Base-by-base conservation (phyloP, 2,888 invertebrate genomes). In the Lapara coniferarum region DNA sequence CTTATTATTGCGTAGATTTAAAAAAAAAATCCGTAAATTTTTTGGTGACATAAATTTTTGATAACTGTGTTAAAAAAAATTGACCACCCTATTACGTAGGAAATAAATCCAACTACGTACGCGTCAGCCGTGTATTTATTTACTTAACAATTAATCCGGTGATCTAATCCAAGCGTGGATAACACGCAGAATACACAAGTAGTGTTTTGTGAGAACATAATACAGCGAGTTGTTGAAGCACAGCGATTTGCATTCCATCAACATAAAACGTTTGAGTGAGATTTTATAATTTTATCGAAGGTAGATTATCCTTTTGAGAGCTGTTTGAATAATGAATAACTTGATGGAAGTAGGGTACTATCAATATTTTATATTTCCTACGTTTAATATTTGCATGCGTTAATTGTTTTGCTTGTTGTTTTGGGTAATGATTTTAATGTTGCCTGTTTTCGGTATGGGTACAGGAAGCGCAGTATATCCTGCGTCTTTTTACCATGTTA, bases 221-320 rank as follows among this genome's bases (percentile, higher is more conserved):
- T 71, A 66, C 49, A 44, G 66, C 12, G 66, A 53, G 69, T 68
- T 68, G 57, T 66, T 70, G 63, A 78, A 82, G 78, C 82, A 80
- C 80, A 75, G 71, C 74, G 77, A 87, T 88, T 87, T 87, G 81
- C 85, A 86, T 87, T 81, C 80, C 82, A 85, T 87, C 82, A 85
- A 80, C 85, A 81, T 79, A 80, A 81, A 83, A 76, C 80, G 77
- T 75, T 81, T 73, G 73, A 77, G 75, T 73, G 73, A 77, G 82
- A 86, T 87, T 87, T 85, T 85, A 87, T 85, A 87, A 87, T 87
- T 25, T 85, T 85, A 86, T 86, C 83, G 84, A 76, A 84, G 83
- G 83, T 80, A 81, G 79, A 71, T 83, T 83, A 86, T 85, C 85
- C 85, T 81, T 84, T 81, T 80, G 79, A 83, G 81, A 82, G 79